These are phyloP conservation scores for Tetragnatha versicolor DNA, from an alignment of 1,140 invertebrate species.

Conservation along the genomic window DNA sequence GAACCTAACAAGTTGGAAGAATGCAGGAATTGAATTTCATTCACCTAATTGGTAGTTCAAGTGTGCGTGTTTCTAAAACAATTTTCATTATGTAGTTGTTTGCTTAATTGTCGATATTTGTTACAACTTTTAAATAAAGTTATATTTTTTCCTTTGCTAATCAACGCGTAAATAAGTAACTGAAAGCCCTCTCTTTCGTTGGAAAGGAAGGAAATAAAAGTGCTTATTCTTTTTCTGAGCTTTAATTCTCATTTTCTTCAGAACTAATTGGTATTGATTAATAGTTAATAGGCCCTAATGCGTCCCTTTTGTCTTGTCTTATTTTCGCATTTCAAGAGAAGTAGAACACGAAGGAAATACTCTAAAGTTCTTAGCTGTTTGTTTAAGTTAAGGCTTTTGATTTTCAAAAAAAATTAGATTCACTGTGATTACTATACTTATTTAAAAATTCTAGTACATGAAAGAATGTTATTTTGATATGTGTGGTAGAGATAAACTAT, in stretches of 20 bases:
- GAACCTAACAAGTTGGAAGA: background rate
- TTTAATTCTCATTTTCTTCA: constrained; percentile 2
- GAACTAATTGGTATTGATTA: constrained; percentile 28
- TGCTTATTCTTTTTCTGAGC: background rate
- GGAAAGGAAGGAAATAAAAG: background rate
- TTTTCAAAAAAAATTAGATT: background rate
- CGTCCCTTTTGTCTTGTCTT: background rate
- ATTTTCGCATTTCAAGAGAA: background rate
- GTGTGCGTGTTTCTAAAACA: background rate
- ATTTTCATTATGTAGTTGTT: background rate
- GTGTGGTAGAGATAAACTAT: too few relatives aligned
- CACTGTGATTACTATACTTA: constrained; percentile 1
- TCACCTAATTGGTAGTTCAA: background rate
- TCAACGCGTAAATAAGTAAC: constrained; percentile 38
- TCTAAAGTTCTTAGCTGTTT: too few relatives aligned
- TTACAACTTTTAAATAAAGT: background rate
- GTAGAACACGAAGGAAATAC: background rate
- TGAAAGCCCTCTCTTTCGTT: constrained; percentile 25
- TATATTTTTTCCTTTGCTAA: constrained; percentile 2
- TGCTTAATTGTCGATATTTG: constrained; percentile 27
- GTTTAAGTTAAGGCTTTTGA: too few relatives aligned
- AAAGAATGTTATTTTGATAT: too few relatives aligned
- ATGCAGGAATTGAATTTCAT: background rate
- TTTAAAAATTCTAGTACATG: background rate
- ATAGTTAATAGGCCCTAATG: constrained; percentile 44